Evolutionary conservation across 2,797 vertebrate genomes (phyloP), one percentile per base, ranked within the genome.

Genomic region (Cuniculus paca): DNA sequence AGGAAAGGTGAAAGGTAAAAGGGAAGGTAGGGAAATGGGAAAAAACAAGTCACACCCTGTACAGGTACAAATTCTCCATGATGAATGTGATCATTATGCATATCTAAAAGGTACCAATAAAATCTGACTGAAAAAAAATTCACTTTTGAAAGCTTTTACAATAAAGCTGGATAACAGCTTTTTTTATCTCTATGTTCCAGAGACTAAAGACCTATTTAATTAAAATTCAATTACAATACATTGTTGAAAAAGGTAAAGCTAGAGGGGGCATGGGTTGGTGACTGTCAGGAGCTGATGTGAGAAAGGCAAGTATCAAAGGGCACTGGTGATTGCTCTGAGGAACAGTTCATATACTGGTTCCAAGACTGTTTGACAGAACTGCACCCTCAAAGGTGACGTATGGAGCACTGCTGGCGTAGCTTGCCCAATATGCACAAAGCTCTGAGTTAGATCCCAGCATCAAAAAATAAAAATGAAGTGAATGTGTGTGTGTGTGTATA

Each of bases 101-200:
- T 28, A 60, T 60, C 58, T 60, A 8, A 60, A 60, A 60, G 28
- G 26, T 60, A 4, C 58, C 58, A 60, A 60, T 60, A 60, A 60
- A 60, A 60, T 28, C 58, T 60, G 10, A 60, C 28, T 4, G 24
- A 60, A 26, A 24, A 60, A 60, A 60, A 60, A 28, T 28, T 60
- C 26, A 9, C 24, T 52, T n/a, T 70, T 54, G 6, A 94, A 86
- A 89, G 72, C 24, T 70, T 94, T 81, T 77, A 92, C 16, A 74
- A 82, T 22, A 91, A 96, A 94, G 56, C 36, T 95, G 31, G 13
- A 7, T 85, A 95, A n/a, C 45, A 70, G 58, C 60, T 88, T 3
- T 63, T 63, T 91, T 54, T 60, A 80, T 48, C 14, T 94, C 72
- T 94, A 82, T 58, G 42, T 39, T 93, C n/a, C 50, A 81, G 72